Evolutionary conservation across 2,888 invertebrate species (phyloP).

Genomic region (Emmelina monodactyla): DNA sequence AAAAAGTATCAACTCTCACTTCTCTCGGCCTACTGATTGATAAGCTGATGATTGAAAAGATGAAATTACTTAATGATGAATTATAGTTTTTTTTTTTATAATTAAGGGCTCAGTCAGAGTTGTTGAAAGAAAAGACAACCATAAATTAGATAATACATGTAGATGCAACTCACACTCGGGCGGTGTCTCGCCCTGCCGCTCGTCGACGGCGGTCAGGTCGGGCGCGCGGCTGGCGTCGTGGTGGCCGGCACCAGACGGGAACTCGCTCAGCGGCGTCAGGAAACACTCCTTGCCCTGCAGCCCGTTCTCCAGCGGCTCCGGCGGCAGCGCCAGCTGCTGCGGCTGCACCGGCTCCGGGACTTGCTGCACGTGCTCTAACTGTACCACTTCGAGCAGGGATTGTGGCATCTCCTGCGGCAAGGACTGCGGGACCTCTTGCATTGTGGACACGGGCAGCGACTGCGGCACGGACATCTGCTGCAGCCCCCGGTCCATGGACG

Average conservation of each 20-base stretch:
- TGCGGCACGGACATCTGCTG: slow-evolving; percentile 20
- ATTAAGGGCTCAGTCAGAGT: no score
- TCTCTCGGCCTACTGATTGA: no score
- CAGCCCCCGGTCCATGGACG: slow-evolving; percentile 28
- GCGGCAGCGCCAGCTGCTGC: slow-evolving; percentile 34
- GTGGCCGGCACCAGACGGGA: slow-evolving; percentile 37
- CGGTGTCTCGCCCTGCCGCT: slow-evolving; percentile 37
- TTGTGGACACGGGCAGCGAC: slow-evolving; percentile 19
- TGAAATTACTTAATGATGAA: no score
- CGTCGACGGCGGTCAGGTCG: slow-evolving; percentile 49
- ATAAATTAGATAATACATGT: no score
- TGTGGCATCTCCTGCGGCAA: neutral
- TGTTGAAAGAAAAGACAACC: no score
- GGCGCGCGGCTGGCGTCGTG: slow-evolving; percentile 36
- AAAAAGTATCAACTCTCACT: no score
- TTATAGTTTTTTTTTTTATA: no score
- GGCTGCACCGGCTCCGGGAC: slow-evolving; percentile 18
- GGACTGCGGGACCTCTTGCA: slow-evolving; percentile 5
- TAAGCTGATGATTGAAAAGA: no score
- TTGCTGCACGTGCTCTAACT: slow-evolving; percentile 2
- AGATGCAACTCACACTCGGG: slow-evolving; percentile 35
- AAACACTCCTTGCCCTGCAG: slow-evolving; percentile 50
- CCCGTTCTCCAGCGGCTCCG: slow-evolving; percentile 32
- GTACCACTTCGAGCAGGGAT: slow-evolving; percentile 3
- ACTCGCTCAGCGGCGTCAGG: slow-evolving; percentile 51